phyloP scores from a whole-genome alignment of 2,888 invertebrate species.

The Sarcophaga caerulescens region DNA sequence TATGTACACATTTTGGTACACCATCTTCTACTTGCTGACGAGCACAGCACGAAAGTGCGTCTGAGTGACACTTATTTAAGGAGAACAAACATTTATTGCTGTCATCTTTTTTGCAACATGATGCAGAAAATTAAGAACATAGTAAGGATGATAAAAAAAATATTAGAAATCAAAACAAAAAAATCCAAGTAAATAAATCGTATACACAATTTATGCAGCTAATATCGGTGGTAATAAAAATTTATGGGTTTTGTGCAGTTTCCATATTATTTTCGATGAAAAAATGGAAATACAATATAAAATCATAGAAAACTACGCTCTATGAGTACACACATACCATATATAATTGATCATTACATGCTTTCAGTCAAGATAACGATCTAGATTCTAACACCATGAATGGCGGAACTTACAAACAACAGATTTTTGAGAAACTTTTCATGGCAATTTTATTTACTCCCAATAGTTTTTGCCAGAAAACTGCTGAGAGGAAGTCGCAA shows the following conservation, averaged over 20 bases:
- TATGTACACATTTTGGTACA: neutral
- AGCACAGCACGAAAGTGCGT: constrained; percentile 26
- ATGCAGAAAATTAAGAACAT: constrained; percentile 3
- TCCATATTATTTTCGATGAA: too few relatives aligned
- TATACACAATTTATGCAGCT: neutral
- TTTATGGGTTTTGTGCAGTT: constrained; percentile 16
- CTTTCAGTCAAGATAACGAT: too few relatives aligned
- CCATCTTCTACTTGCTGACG: neutral
- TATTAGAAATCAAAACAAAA: neutral
- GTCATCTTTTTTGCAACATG: constrained; percentile 22
- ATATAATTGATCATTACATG: too few relatives aligned
- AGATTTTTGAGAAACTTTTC: too few relatives aligned
- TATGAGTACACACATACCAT: too few relatives aligned
- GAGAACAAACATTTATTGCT: constrained; percentile 50
- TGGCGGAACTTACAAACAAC: too few relatives aligned
- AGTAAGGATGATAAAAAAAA: neutral
- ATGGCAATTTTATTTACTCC: too few relatives aligned
- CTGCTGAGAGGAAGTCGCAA: too few relatives aligned
- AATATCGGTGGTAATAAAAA: constrained; percentile 21
- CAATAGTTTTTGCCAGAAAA: too few relatives aligned
- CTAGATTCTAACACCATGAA: too few relatives aligned
- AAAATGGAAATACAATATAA: too few relatives aligned
- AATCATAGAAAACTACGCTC: too few relatives aligned
- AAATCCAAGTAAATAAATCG: neutral
- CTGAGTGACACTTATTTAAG: constrained; percentile 40